Evolutionary conservation across 1,140 invertebrate species (phyloP).

Genomic region (Eumeta japonica): DNA sequence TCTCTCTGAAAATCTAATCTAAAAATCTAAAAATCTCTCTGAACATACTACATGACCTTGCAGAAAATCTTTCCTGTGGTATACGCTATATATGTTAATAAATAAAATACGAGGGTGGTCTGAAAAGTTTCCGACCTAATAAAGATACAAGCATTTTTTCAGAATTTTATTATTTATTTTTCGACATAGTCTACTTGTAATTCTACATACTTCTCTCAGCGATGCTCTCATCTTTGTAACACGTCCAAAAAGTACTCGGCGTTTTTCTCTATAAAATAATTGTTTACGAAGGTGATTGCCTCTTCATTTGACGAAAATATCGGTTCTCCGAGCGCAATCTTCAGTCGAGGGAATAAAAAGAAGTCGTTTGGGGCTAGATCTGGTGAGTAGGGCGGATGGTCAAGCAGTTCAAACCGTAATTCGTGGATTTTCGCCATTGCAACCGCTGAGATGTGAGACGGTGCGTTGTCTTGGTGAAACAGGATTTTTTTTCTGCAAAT

Average conservation of each 20-base stretch:
- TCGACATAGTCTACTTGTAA: slow-evolving; percentile 18
- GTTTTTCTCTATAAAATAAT: slow-evolving; percentile 2
- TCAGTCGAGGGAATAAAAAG: slow-evolving; percentile 19
- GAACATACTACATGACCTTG: no score
- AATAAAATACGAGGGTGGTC: background rate
- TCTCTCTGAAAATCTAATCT: no score
- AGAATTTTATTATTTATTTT: slow-evolving; percentile 12
- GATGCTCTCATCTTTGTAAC: slow-evolving; percentile 12
- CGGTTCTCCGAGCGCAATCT: slow-evolving; percentile 13
- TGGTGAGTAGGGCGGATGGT: slow-evolving; percentile 32
- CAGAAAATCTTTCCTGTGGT: no score
- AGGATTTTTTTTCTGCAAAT: slow-evolving; percentile 10
- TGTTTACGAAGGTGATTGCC: slow-evolving; percentile 5
- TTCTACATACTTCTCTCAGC: slow-evolving; percentile 16
- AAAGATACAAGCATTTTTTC: background rate
- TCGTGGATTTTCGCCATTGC: slow-evolving; percentile 27
- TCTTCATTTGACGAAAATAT: slow-evolving; percentile 21
- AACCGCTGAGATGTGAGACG: slow-evolving; percentile 20
- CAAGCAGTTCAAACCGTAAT: slow-evolving; percentile 34
- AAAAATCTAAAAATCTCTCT: no score
- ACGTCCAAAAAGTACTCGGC: slow-evolving; percentile 11
- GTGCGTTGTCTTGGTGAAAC: slow-evolving; percentile 21
- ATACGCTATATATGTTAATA: no score
- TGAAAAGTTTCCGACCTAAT: slow-evolving; percentile 1
- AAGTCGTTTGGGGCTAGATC: slow-evolving; percentile 31